Conservation (phyloP, 2,888 invertebrate genomes). For the Gortyna flavago region DNA sequence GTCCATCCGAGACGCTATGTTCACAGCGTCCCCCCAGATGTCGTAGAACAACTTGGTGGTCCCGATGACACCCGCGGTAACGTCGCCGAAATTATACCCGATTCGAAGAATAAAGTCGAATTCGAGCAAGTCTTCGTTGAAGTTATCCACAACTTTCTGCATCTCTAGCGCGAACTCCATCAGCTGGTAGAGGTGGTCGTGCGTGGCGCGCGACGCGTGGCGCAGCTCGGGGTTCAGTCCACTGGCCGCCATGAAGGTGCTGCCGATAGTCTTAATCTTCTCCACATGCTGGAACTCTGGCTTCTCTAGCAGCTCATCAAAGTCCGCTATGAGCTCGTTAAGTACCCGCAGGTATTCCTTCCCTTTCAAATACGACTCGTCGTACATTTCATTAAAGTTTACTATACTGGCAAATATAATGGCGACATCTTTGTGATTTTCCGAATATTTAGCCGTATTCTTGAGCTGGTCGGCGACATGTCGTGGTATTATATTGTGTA, state of each 20-base stretch:
- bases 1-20: constrained; percentile 99
- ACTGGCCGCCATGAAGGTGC: constrained; percentile 99
- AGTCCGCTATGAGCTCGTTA: constrained; percentile 98
- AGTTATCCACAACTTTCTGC: constrained; percentile 96
- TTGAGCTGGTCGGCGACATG: constrained; percentile 98
- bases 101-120: constrained; percentile 96
- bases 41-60: constrained; percentile 99
- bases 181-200: constrained; percentile 95
- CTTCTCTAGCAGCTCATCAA: constrained; percentile 96
- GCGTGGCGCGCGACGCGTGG: constrained; percentile 91
- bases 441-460: constrained; percentile 97
- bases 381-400: constrained; percentile 99
- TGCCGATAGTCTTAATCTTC: constrained; percentile 99
- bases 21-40: constrained; percentile 99
- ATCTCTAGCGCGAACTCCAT: constrained; percentile 98
- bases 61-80: constrained; percentile 99
- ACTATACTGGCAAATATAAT: constrained; percentile 99
- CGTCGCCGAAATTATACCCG: constrained; percentile 98
- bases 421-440: constrained; percentile 97
- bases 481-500: constrained; percentile 99
- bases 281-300: constrained; percentile 96
- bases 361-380: constrained; percentile 98
- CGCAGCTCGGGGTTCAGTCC: constrained; percentile 96
- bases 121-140: constrained; percentile 96
- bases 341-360: constrained; percentile 98